phyloP scores from a whole-genome alignment of 2,797 vertebrate genomes.

The Ctenopoma multispine region DNA sequence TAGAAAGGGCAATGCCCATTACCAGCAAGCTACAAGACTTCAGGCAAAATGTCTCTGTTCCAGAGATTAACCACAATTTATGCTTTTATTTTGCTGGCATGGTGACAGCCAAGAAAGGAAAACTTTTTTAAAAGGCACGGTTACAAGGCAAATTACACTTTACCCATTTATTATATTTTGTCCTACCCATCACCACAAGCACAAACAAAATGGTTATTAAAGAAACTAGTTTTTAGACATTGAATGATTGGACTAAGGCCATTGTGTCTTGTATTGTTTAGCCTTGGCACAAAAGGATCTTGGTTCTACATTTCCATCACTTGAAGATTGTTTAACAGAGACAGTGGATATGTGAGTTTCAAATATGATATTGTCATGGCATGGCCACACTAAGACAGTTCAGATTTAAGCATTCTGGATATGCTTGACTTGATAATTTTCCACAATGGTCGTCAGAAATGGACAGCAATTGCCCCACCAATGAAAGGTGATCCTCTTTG shows the following conservation, averaged over 20 bases:
- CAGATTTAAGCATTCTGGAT: slow-evolving; percentile 70
- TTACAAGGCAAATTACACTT: slow-evolving; percentile 58
- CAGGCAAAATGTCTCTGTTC: slow-evolving; percentile 68
- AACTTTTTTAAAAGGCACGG: slow-evolving; percentile 58
- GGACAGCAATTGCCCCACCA: slow-evolving; percentile 76
- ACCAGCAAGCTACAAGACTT: slow-evolving; percentile 69
- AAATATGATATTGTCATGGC: slow-evolving; percentile 56
- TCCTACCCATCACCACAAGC: slow-evolving; percentile 42
- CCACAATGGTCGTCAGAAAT: slow-evolving; percentile 74
- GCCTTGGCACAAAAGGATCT: slow-evolving; percentile 32
- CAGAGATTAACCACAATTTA: slow-evolving; percentile 74
- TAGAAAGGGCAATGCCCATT: slow-evolving; percentile 71
- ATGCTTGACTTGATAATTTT: slow-evolving; percentile 79
- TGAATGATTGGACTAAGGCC: slow-evolving; percentile 22
- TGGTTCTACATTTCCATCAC: slow-evolving; percentile 30
- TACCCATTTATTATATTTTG: slow-evolving; percentile 59
- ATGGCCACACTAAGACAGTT: slow-evolving; percentile 42
- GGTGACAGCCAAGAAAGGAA: slow-evolving; percentile 58
- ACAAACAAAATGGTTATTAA: slow-evolving; percentile 53
- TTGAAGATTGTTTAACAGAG: slow-evolving; percentile 35
- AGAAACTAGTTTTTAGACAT: slow-evolving; percentile 40
- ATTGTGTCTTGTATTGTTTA: slow-evolving; percentile 44
- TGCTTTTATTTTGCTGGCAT: slow-evolving; percentile 73
- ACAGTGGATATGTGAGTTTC: slow-evolving; percentile 44
- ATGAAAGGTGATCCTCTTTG: slow-evolving; percentile 83